Conservation (phyloP, 2,797 vertebrate species). For the Takifugu ocellatus region DNA sequence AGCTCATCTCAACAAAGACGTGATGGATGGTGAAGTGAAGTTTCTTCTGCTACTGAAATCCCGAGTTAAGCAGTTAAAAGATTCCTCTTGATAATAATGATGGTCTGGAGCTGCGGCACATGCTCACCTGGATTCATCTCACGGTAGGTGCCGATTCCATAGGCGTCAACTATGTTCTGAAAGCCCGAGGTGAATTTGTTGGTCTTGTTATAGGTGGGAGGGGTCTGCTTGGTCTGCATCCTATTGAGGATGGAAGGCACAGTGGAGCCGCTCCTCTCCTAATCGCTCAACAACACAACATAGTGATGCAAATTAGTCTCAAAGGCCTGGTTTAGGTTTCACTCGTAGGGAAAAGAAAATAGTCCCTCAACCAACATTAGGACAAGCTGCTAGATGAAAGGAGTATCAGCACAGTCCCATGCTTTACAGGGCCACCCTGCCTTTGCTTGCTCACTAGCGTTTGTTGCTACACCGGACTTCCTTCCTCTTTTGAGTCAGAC, state of each 20-base stretch:
- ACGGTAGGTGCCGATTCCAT: conserved; percentile 93
- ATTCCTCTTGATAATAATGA: neutral
- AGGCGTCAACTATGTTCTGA: conserved; percentile 96
- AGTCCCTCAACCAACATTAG: too few species aligned
- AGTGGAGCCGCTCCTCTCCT: conserved; percentile 97
- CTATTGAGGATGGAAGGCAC: conserved; percentile 96
- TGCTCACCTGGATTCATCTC: conserved; percentile 95
- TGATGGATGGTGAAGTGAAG: conserved; percentile 18
- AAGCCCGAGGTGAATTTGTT: conserved; percentile 97
- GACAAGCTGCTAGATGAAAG: too few species aligned
- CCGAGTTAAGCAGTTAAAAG: too few species aligned
- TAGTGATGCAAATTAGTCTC: neutral
- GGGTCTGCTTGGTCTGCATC: conserved; percentile 97
- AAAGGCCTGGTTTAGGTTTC: neutral
- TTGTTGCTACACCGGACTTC: too few species aligned
- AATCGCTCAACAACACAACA: neutral
- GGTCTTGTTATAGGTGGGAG: conserved; percentile 96
- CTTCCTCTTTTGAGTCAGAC: too few species aligned
- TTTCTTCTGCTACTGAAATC: neutral
- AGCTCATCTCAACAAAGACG: conserved; percentile 6
- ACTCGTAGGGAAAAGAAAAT: too few species aligned
- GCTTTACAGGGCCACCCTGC: too few species aligned
- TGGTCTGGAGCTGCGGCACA: neutral
- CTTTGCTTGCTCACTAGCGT: too few species aligned
- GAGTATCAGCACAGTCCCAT: too few species aligned